Evolutionary conservation across 2,113 vertebrate species (phyloP).

Genomic region (Zosterops pallidus): DNA sequence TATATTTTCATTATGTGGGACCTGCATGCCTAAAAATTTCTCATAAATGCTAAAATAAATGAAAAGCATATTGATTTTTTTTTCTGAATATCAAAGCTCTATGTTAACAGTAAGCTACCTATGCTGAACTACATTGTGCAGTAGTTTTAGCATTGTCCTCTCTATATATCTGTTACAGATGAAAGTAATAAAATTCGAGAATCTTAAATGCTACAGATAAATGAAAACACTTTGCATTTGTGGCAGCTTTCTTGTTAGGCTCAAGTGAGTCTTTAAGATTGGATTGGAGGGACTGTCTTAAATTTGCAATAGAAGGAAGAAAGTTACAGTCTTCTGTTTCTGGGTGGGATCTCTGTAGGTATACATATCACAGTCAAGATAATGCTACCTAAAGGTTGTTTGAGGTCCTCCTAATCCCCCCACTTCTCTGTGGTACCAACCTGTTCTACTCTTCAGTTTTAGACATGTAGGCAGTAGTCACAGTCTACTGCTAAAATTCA

Average conservation of each 20-base stretch:
- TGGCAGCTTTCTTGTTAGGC: neutral
- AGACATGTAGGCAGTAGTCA: neutral
- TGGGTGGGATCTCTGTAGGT: neutral
- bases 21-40: neutral
- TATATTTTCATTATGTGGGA: neutral
- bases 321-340: neutral
- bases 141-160: neutral
- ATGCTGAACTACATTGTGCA: neutral
- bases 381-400: neutral
- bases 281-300: neutral
- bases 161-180: neutral
- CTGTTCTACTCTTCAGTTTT: neutral
- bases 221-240: neutral
- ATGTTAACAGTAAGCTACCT: neutral
- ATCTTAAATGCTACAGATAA: neutral
- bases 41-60: constrained; percentile 41
- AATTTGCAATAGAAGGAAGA: neutral
- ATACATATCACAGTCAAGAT: neutral
- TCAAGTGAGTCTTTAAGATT: neutral
- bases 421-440: neutral
- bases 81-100: constrained; percentile 21
- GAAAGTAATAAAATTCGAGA: neutral
- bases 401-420: neutral
- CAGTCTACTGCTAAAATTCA: neutral
- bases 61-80: neutral